Evolutionary conservation across 2,888 invertebrate species (phyloP).

Genomic region (Strigamia crassipes): DNA sequence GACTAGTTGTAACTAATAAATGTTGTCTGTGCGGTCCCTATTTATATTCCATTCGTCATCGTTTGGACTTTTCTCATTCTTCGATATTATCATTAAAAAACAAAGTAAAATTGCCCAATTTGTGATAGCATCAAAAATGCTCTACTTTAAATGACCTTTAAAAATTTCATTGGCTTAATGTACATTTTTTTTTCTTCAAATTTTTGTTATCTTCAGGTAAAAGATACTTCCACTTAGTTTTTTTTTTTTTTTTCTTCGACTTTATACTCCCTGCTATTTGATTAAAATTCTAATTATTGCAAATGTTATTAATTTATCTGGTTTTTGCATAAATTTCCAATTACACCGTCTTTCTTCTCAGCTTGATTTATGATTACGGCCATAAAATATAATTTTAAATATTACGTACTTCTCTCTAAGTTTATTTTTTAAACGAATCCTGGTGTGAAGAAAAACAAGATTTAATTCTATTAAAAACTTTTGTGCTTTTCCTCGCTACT

Average conservation of each 20-base stretch:
- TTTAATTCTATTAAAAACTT: conserved; percentile 47
- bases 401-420: conserved; percentile 43
- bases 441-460: conserved; percentile 46
- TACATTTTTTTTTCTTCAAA: conserved; percentile 14
- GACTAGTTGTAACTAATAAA: conserved; percentile 31
- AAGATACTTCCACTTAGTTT: neutral
- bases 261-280: conserved; percentile 39
- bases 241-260: conserved; percentile 27
- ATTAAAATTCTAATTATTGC: conserved; percentile 49
- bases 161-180: conserved; percentile 11
- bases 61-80: neutral
- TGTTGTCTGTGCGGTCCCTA: neutral
- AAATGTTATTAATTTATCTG: conserved; percentile 46
- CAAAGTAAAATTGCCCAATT: neutral
- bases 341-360: conserved; percentile 36
- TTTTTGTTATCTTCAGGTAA: conserved; percentile 21
- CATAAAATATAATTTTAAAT: conserved; percentile 47
- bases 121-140: neutral
- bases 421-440: conserved; percentile 44
- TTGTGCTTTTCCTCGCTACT: conserved; percentile 32
- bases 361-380: conserved; percentile 48
- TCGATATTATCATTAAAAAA: neutral
- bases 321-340: conserved; percentile 48
- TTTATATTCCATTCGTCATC: conserved; percentile 28
- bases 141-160: conserved; percentile 24